phyloP scores from a whole-genome alignment of 2,113 vertebrate species.

The Corythaixoides concolor region DNA sequence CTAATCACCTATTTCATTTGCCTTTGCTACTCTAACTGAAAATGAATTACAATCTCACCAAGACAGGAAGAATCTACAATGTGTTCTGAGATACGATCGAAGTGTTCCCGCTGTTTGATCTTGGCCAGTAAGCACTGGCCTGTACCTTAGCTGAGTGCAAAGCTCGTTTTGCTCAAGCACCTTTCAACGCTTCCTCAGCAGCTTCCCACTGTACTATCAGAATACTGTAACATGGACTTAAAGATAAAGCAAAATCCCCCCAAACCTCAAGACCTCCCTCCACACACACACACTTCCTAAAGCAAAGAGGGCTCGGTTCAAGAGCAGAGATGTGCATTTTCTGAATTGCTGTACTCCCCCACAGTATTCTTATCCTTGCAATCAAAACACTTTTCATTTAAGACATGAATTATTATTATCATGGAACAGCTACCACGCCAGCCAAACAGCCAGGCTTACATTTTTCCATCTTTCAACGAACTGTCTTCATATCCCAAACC shows the following conservation, averaged over 20 bases:
- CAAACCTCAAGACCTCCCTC: neutral
- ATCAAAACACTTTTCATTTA: neutral
- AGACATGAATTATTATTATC: neutral
- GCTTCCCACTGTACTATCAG: neutral
- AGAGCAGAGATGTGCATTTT: neutral
- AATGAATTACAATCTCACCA: neutral
- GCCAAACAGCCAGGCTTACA: neutral
- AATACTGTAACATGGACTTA: neutral
- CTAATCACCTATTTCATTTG: slow-evolving; percentile 9
- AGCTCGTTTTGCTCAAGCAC: neutral
- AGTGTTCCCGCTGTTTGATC: neutral
- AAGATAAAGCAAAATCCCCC: neutral
- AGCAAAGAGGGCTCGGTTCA: neutral
- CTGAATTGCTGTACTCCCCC: neutral
- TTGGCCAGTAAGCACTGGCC: neutral
- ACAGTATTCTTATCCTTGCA: neutral
- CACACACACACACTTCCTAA: neutral
- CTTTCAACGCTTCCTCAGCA: neutral
- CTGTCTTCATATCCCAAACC: neutral
- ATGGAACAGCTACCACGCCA: neutral
- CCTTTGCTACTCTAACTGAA: neutral
- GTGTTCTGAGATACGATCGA: neutral
- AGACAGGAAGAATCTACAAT: neutral
- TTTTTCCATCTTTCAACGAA: neutral
- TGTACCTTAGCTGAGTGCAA: neutral